Conservation (phyloP, 2,888 invertebrate species). For the Balanococcus diminutus region DNA sequence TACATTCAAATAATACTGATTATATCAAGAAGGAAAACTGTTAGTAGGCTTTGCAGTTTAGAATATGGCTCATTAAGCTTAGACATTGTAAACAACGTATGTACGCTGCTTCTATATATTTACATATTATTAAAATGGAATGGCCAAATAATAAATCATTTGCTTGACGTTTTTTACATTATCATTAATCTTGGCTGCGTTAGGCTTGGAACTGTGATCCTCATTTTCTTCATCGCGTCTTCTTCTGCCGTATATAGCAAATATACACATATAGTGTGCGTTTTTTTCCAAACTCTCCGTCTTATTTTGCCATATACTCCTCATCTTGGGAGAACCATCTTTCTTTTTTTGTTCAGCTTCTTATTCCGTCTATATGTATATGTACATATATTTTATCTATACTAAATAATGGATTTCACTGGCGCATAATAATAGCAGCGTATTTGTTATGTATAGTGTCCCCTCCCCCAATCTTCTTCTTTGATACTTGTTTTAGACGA, state of each 20-base stretch:
- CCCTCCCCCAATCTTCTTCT: too few species aligned
- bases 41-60: constrained; percentile 37
- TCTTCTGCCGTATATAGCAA: not conserved
- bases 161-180: constrained; percentile 46
- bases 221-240: not conserved
- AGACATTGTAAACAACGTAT: constrained; percentile 46
- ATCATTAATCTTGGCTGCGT: constrained; percentile 37
- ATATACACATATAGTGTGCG: not conserved
- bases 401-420: not conserved
- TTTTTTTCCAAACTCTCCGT: too few species aligned
- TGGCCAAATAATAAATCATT: constrained; percentile 46
- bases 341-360: not conserved
- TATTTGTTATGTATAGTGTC: not conserved
- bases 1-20: constrained; percentile 12
- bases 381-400: not conserved
- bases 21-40: constrained; percentile 14
- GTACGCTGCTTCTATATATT: constrained; percentile 38
- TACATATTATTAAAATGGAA: constrained; percentile 47
- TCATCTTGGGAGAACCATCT: not conserved
- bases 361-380: not conserved
- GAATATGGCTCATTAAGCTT: constrained; percentile 48
- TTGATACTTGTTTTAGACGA: too few species aligned
- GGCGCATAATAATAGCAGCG: not conserved
- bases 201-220: constrained; percentile 33
- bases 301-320: too few species aligned